phyloP scores from a whole-genome alignment of 2,113 vertebrate genomes.

The Ivindomyrus marchei region DNA sequence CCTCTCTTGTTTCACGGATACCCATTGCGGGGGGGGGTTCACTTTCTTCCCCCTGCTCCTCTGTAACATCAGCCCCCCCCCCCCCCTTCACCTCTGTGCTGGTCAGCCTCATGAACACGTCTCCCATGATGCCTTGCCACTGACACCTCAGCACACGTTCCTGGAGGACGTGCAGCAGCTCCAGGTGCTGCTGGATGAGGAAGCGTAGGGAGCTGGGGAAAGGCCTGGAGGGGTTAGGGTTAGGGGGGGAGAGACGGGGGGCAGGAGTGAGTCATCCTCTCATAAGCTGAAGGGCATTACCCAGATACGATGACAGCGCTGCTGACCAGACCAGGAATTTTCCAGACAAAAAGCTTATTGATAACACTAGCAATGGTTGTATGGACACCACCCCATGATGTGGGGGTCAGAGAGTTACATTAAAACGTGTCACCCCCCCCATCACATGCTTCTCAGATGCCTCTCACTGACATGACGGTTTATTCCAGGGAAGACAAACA shows the following conservation, averaged over 20 bases:
- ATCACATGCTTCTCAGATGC: slow-evolving; percentile 18
- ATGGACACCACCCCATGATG: no score
- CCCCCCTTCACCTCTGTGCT: slow-evolving; percentile 75
- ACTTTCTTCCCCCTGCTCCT: background rate
- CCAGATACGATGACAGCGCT: background rate
- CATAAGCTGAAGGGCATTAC: background rate
- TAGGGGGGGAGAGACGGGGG: slow-evolving; percentile 10
- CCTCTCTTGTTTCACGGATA: background rate
- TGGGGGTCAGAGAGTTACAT: background rate
- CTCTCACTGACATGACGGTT: background rate
- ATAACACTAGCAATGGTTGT: no score
- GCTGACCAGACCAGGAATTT: background rate
- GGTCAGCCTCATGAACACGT: slow-evolving; percentile 89
- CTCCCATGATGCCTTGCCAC: slow-evolving; percentile 90
- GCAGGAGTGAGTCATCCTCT: background rate
- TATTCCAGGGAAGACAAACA: background rate
- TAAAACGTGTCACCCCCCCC: background rate
- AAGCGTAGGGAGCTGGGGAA: slow-evolving; percentile 89
- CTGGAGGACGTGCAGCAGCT: slow-evolving; percentile 86
- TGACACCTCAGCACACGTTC: slow-evolving; percentile 86
- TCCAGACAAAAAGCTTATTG: background rate
- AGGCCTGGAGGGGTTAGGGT: slow-evolving; percentile 56
- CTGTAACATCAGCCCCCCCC: background rate
- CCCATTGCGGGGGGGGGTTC: background rate
- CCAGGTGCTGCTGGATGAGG: slow-evolving; percentile 90